Conservation (phyloP, 2,113 vertebrate species). For the Sorex araneus region DNA sequence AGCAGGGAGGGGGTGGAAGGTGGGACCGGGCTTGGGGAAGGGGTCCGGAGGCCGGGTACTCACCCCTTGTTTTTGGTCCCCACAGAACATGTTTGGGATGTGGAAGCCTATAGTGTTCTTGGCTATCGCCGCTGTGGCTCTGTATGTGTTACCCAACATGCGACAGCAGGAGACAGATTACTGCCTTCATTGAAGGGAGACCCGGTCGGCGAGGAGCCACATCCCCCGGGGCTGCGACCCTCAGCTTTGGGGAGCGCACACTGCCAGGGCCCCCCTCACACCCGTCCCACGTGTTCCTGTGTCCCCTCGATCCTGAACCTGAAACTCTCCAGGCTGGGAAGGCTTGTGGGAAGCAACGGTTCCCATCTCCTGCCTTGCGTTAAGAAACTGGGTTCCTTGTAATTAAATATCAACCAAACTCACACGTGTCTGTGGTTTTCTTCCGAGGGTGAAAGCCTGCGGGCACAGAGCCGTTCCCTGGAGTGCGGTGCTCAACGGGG, state of each 20-base stretch:
- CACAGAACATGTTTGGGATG: conserved; percentile 85
- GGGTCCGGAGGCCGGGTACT: conserved; percentile 53
- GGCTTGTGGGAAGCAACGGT: conserved; percentile 52
- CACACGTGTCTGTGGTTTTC: conserved; percentile 59
- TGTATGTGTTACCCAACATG: conserved; percentile 84
- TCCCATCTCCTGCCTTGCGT: conserved; percentile 69
- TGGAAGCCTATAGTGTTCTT: conserved; percentile 85
- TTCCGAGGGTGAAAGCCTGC: conserved; percentile 48
- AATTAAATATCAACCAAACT: conserved; percentile 82
- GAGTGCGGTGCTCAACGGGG: background rate
- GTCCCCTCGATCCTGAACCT: conserved; percentile 57
- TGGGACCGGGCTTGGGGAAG: conserved; percentile 52
- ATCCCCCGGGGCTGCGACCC: conserved; percentile 44
- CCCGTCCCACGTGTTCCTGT: background rate
- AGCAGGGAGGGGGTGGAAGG: background rate
- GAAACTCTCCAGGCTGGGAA: conserved; percentile 65
- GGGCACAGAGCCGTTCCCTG: background rate
- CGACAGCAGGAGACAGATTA: conserved; percentile 78
- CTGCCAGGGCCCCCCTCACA: conserved; percentile 64
- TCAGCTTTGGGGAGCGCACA: conserved; percentile 74
- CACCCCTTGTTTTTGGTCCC: conserved; percentile 79
- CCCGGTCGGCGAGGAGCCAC: conserved; percentile 58
- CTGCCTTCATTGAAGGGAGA: conserved; percentile 75
- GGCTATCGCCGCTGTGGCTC: conserved; percentile 84
- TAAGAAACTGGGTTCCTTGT: conserved; percentile 80